Conservation (phyloP, 2,113 vertebrate genomes). For the Pollachius pollachius region DNA sequence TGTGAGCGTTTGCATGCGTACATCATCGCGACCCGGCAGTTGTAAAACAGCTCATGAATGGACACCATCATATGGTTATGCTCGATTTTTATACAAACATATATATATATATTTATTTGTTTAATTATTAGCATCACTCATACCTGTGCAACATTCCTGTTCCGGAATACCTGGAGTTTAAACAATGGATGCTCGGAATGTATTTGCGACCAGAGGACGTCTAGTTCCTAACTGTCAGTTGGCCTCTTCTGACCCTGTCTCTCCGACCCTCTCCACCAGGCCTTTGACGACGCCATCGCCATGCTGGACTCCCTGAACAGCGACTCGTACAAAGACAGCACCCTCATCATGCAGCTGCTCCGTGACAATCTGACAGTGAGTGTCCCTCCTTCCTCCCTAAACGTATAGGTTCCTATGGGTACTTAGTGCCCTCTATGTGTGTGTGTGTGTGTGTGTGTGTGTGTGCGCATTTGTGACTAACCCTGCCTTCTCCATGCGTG, state of each 20-base stretch:
- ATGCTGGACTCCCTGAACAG: slow-evolving; percentile 87
- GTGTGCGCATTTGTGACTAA: not conserved
- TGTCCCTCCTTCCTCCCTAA: slow-evolving; percentile 2
- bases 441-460: not conserved
- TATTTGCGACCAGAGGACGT: not conserved
- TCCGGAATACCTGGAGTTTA: not conserved
- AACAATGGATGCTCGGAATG: not conserved
- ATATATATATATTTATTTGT: too few relatives aligned
- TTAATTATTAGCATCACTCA: too few relatives aligned
- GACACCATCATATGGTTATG: too few relatives aligned
- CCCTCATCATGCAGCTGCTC: slow-evolving; percentile 99
- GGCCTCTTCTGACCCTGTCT: not conserved
- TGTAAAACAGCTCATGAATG: too few relatives aligned
- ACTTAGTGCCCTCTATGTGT: not conserved
- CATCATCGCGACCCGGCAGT: too few relatives aligned
- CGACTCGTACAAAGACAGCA: slow-evolving; percentile 98
- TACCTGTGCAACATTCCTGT: not conserved
- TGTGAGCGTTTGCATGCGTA: too few relatives aligned
- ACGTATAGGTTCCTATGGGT: not conserved
- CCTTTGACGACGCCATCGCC: slow-evolving; percentile 92
- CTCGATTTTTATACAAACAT: too few relatives aligned
- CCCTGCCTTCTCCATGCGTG: not conserved
- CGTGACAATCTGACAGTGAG: slow-evolving; percentile 93
- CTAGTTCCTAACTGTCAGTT: too few relatives aligned
- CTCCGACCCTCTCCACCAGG: slow-evolving; percentile 61